Base-by-base conservation (phyloP, 2,888 invertebrate genomes). In the Acanthosepion esculentum region DNA sequence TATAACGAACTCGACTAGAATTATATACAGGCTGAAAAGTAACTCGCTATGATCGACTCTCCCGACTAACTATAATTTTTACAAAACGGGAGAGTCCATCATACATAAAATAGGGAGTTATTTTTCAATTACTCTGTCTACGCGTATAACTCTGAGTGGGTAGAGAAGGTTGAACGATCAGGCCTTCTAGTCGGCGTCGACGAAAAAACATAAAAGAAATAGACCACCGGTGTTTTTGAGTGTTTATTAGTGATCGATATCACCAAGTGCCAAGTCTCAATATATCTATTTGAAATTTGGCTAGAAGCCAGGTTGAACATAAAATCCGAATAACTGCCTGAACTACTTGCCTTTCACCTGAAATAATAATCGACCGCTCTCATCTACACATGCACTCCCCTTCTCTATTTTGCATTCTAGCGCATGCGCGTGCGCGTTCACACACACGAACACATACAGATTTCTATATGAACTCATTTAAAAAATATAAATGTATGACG, bases 231-330 rank as follows among this genome's bases (percentile, higher is more conserved):
- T 78, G n/a, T 33, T n/a, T n/a, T 10, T 15, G 78, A 78, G 78
- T 78, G 78, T 78, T 78, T 78, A 78, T 78, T 33, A 18, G 78
- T 12, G 78, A 78, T 78, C 78, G 18, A 78, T 78, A 78, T 1
- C 78, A 33, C n/a, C 33, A 78, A 78, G 78, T n/a, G 78, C 78
- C 78, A 78, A 78, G 78, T 78, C 78, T 33, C n/a, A 78, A 78
- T 78, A 78, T 78, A 78, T 78, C 78, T 78, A 12, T 78, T n/a
- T 78, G n/a, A 78, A 78, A 78, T 78, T 78, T 78, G 78, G 78
- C 78, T n/a, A n/a, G 18, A 15, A 33, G 78, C 78, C 78, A 78
- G 15, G 78, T 33, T 78, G n/a, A 10, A 33, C 78, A n/a, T 78
- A 33, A 33, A 78, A 78, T 78, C n/a, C n/a, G 78, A 33, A 78